These are phyloP conservation scores for Drosophila setifemur DNA, from an alignment of 1,140 invertebrate genomes.

Conservation along the genomic window DNA sequence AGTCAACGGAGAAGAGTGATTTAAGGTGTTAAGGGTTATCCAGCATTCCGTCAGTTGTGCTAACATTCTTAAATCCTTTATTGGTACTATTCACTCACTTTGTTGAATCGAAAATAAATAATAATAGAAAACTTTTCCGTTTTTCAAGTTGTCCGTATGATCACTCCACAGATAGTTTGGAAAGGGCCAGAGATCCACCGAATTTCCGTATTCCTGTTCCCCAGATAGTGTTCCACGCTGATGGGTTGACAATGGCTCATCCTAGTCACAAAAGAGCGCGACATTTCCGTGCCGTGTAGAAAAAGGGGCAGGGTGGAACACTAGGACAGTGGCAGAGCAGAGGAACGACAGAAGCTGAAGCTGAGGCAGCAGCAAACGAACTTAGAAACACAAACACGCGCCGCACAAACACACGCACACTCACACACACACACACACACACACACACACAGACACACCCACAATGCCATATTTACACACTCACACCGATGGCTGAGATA, in stretches of 20 bases:
- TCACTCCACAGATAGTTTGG: too few relatives aligned
- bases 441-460: constrained; percentile 1
- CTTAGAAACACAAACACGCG: constrained; percentile 77
- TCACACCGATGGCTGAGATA: constrained; percentile 18
- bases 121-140: not conserved
- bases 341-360: constrained; percentile 20
- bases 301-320: too few relatives aligned
- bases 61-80: too few relatives aligned
- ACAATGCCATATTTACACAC: constrained; percentile 33
- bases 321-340: constrained; percentile 15
- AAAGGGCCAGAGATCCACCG: too few relatives aligned
- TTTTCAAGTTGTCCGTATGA: too few relatives aligned
- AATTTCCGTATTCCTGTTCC: too few relatives aligned
- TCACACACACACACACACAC: constrained; percentile 18
- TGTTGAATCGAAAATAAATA: too few relatives aligned
- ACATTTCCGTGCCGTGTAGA: not conserved
- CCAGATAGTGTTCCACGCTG: too few relatives aligned
- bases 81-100: too few relatives aligned
- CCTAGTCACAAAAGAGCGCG: not conserved
- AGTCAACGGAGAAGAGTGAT: too few relatives aligned
- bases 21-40: too few relatives aligned
- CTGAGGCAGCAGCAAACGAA: constrained; percentile 58
- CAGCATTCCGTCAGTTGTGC: too few relatives aligned
- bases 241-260: not conserved
- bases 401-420: constrained; percentile 38